Conservation (phyloP, 1,140 invertebrate genomes). For the Paralvinella palmiformis region DNA sequence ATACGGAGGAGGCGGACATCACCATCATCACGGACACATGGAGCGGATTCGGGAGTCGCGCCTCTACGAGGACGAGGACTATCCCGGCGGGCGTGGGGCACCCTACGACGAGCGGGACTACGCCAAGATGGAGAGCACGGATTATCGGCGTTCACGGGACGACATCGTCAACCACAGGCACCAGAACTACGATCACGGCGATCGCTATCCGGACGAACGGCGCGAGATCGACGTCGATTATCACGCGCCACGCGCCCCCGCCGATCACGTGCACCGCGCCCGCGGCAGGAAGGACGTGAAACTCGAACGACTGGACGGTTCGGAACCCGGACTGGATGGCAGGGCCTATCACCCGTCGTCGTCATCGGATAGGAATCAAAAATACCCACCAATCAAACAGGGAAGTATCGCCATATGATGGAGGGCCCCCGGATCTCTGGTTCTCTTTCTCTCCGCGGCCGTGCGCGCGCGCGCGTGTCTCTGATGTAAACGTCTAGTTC, state of each 20-base stretch:
- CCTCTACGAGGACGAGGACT: background rate
- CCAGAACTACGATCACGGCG: slow-evolving; percentile 16
- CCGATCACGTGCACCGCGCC: slow-evolving; percentile 5
- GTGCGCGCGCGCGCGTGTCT: background rate
- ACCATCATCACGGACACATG: slow-evolving; percentile 3
- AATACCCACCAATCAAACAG: slow-evolving; percentile 29
- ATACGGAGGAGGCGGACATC: slow-evolving; percentile 22
- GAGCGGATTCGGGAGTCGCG: background rate
- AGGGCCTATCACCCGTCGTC: background rate
- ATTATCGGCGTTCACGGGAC: slow-evolving; percentile 16
- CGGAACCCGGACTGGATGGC: background rate
- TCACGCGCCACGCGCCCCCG: slow-evolving; percentile 10
- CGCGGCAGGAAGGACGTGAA: slow-evolving; percentile 16
- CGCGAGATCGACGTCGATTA: slow-evolving; percentile 21
- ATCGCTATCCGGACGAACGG: slow-evolving; percentile 11
- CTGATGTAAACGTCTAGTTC: background rate
- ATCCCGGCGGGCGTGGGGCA: slow-evolving; percentile 11
- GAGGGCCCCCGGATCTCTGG: slow-evolving; percentile 3
- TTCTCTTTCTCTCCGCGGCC: background rate
- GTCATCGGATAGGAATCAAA: slow-evolving; percentile 21
- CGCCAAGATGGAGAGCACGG: slow-evolving; percentile 19
- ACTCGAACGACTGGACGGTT: slow-evolving; percentile 1
- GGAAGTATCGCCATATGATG: slow-evolving; percentile 38
- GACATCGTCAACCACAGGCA: slow-evolving; percentile 18
- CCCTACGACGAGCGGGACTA: slow-evolving; percentile 21